These are phyloP conservation scores for Drosophila atripex DNA, from an alignment of 2,888 invertebrate species.

Conservation along the genomic window DNA sequence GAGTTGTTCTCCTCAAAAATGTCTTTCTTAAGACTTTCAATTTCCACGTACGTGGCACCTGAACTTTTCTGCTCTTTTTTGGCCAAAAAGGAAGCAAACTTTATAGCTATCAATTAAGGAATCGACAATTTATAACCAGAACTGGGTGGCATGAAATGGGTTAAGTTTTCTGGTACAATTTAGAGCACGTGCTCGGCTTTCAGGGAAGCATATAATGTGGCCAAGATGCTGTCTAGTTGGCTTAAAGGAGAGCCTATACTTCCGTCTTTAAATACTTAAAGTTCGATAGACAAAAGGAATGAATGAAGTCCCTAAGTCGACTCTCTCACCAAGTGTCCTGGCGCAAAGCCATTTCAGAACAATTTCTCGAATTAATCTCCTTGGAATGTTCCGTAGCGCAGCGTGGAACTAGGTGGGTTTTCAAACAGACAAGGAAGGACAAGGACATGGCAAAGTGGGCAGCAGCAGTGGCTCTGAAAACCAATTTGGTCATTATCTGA, in stretches of 20 bases:
- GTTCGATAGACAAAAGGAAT: slow-evolving; percentile 1
- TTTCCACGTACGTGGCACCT: slow-evolving; percentile 25
- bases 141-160: slow-evolving; percentile 15
- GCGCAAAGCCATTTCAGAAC: slow-evolving; percentile 13
- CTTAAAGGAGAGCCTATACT: neutral
- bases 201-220: slow-evolving; percentile 21
- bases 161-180: slow-evolving; percentile 15
- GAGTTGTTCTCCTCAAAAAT: slow-evolving; percentile 6
- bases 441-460: slow-evolving; percentile 13
- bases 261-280: neutral
- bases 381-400: slow-evolving; percentile 22
- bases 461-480: slow-evolving; percentile 28
- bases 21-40: slow-evolving; percentile 19
- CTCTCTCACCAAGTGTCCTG: neutral
- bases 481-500: slow-evolving; percentile 50
- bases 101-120: slow-evolving; percentile 13
- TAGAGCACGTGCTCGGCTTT: slow-evolving; percentile 16
- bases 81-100: slow-evolving; percentile 3
- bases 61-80: slow-evolving; percentile 7
- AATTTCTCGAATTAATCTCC: slow-evolving; percentile 32
- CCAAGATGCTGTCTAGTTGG: neutral
- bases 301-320: slow-evolving; percentile 15
- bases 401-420: slow-evolving; percentile 7
- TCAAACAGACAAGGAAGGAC: slow-evolving; percentile 24
- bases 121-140: slow-evolving; percentile 3